Conservation (phyloP, 2,888 invertebrate species). For the Herminia tarsipennalis region DNA sequence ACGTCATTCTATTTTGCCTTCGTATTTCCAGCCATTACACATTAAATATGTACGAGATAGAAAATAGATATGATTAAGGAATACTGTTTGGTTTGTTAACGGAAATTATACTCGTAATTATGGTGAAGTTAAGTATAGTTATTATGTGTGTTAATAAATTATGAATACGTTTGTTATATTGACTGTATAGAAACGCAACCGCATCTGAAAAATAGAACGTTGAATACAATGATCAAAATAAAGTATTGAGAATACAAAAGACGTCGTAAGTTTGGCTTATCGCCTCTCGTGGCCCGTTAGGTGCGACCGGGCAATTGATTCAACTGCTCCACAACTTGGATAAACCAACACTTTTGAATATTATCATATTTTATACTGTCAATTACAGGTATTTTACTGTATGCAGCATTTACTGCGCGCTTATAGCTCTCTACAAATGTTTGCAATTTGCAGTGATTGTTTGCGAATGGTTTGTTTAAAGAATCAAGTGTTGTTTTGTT, state of each 20-base stretch:
- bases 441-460: constrained; percentile 37
- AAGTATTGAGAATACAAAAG: constrained; percentile 75
- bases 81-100: constrained; percentile 1
- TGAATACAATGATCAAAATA: constrained; percentile 60
- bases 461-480: constrained; percentile 30
- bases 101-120: background rate
- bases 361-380: constrained; percentile 73
- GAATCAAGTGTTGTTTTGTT: constrained; percentile 23
- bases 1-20: constrained; percentile 12
- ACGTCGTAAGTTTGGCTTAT: constrained; percentile 78
- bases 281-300: constrained; percentile 74
- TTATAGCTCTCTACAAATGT: constrained; percentile 27
- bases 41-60: constrained; percentile 2
- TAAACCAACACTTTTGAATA: constrained; percentile 66
- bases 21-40: constrained; percentile 17
- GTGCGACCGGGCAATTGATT: constrained; percentile 78
- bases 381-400: constrained; percentile 56
- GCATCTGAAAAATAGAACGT: constrained; percentile 10
- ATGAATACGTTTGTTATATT: too few relatives aligned
- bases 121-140: too few relatives aligned
- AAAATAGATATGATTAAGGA: constrained; percentile 14
- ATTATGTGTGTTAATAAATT: too few relatives aligned
- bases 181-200: constrained; percentile 4
- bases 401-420: constrained; percentile 11
- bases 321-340: constrained; percentile 61